These are phyloP conservation scores for Hippopotamus amphibius DNA, from an alignment of 2,113 vertebrate species.

Conservation along the genomic window DNA sequence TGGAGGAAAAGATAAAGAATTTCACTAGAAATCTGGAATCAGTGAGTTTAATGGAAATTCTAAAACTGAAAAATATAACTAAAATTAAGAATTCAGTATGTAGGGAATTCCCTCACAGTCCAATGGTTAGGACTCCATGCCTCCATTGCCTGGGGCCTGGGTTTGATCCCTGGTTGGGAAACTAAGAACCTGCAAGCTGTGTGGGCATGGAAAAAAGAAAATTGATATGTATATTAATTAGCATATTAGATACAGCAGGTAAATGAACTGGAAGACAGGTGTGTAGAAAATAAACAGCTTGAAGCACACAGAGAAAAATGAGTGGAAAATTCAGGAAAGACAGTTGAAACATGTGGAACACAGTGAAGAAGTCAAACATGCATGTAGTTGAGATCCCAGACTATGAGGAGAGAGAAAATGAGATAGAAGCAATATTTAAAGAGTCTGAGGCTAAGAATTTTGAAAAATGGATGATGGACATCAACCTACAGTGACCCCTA, in stretches of 20 bases:
- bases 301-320: background rate
- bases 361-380: background rate
- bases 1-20: background rate
- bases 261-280: background rate
- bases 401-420: background rate
- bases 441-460: background rate
- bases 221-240: background rate
- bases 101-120: background rate
- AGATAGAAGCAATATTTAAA: background rate
- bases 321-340: background rate
- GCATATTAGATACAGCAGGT: background rate
- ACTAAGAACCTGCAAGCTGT: background rate
- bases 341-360: background rate
- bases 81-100: background rate
- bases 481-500: background rate
- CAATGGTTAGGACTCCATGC: background rate
- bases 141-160: background rate
- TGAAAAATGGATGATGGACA: background rate
- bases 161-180: background rate
- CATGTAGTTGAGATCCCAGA: background rate
- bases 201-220: background rate
- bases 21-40: slow-evolving; percentile 14
- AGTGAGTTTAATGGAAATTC: background rate
- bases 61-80: background rate
- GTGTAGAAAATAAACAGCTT: background rate